A percentile compares a stretch with the other conserved stretches of the same genome.
Conservation (phyloP, 2,113 vertebrate species). For the Lipophrys pholis region DNA sequence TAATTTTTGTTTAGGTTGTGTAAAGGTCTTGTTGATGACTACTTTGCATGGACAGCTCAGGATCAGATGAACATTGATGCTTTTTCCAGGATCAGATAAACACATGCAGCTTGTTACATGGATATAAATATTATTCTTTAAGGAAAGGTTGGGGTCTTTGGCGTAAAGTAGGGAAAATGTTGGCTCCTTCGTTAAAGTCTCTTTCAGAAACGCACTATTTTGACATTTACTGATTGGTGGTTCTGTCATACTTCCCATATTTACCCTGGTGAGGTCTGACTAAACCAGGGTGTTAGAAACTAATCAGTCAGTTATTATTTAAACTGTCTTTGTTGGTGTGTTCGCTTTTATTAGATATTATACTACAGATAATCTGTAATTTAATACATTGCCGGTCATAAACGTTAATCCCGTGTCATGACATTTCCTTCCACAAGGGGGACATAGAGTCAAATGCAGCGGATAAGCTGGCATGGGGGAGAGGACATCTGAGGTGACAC, state of each 20-base stretch:
- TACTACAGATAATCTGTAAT: not conserved
- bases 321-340: not conserved
- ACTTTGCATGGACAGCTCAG: no score
- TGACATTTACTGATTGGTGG: not conserved
- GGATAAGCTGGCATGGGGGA: not conserved
- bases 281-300: not conserved
- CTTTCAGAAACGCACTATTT: no score
- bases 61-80: no score
- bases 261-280: not conserved
- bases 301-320: not conserved
- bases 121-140: no score
- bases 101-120: no score
- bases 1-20: no score
- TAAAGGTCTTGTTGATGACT: no score
- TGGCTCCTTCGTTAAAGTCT: no score
- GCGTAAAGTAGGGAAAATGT: no score
- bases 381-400: not conserved
- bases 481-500: conserved; percentile 15
- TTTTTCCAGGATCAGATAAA: no score
- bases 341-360: not conserved
- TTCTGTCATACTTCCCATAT: no score
- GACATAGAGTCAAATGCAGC: not conserved
- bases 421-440: conserved; percentile 35
- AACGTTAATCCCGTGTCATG: conserved; percentile 12
- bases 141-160: no score